Percentiles rank a stretch among this genome's conserved stretches.
Conservation (phyloP, 2,888 invertebrate genomes). For the Cheilosia vulpina region DNA sequence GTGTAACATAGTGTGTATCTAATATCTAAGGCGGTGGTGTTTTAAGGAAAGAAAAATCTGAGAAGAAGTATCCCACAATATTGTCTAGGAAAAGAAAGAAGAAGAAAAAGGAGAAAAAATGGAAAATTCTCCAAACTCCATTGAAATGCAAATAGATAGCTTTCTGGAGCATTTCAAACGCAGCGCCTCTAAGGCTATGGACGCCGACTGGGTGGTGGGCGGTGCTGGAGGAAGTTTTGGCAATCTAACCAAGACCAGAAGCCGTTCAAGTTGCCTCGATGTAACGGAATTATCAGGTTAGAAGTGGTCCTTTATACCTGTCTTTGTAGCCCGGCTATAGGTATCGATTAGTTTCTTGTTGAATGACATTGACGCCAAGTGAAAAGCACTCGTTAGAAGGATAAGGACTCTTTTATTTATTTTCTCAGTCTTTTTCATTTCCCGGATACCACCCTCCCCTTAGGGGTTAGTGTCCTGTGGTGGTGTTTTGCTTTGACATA, state of each 20-base stretch:
- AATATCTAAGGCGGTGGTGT: slow-evolving; percentile 47
- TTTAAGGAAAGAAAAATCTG: slow-evolving; percentile 16
- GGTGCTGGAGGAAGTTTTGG: slow-evolving; percentile 64
- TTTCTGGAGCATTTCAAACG: slow-evolving; percentile 92
- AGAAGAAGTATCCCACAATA: neutral
- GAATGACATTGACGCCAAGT: slow-evolving; percentile 65
- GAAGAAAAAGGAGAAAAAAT: slow-evolving; percentile 72
- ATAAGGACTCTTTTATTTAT: slow-evolving; percentile 18
- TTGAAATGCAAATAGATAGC: slow-evolving; percentile 93
- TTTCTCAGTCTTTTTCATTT: slow-evolving; percentile 23
- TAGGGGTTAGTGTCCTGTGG: slow-evolving; percentile 73
- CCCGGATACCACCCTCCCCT: slow-evolving; percentile 59
- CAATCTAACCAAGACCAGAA: slow-evolving; percentile 77
- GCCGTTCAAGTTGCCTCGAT: slow-evolving; percentile 81
- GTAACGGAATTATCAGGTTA: slow-evolving; percentile 80
- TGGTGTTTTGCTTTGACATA: slow-evolving; percentile 44
- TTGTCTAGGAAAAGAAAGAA: neutral
- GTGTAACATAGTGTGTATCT: slow-evolving; percentile 51
- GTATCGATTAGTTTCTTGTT: slow-evolving; percentile 66
- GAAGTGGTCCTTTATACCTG: slow-evolving; percentile 3
- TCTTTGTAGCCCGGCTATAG: slow-evolving; percentile 6
- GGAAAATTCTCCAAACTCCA: slow-evolving; percentile 86
- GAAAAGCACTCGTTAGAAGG: slow-evolving; percentile 18
- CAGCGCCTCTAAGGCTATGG: slow-evolving; percentile 91
- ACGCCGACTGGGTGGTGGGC: slow-evolving; percentile 82